Evolutionary conservation across 92 coral and sea anemone genomes (phyloP), one percentile per base, ranked within the genome.

Genomic region (Porites rus): DNA sequence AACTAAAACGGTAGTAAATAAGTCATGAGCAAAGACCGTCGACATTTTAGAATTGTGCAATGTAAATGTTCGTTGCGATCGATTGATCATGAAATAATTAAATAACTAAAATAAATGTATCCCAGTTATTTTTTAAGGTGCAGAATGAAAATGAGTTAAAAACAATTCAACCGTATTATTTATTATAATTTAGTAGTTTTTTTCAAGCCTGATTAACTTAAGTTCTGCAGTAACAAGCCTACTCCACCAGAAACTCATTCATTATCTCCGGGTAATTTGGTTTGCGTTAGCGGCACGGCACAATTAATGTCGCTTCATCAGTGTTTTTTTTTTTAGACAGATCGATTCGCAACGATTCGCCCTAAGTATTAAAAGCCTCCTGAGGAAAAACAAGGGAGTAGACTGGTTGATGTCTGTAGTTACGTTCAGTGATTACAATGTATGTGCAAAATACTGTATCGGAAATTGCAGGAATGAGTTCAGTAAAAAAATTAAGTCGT

Each of bases 221-320:
- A 71, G 43, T 71, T 71, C 53, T 71, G 75, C 75, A 71, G 75
- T 71, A 71, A 71, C 75, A 71, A 71, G 75, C 75, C 56, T 71
- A 71, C 6, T 38, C 75, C 21, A 71, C 75, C 56, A 38, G 75
- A 71, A 71, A 71, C 56, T 71, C 52, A 21, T 71, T 71, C 75
- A 71, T 71, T 71, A 71, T 71, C 75, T 71, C 75, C 75, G 56
- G 75, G 50, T 71, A 38, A 4, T 38, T 22, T 71, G 18, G 75
- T 71, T 71, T 71, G 46, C 75, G 75, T 71, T 71, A 22, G 75
- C 43, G 75, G 75, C 75, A 70, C 54, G 75, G 75, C 75, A 70
- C 75, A 17, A n/a, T n/a, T n/a, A n/a, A 70, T 70, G 75, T 71
- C 75, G 56, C 75, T 21, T n/a, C 43, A 28, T 71, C 75, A 71